Evolutionary conservation across 1,140 invertebrate genomes (phyloP).

Genomic region (Tribolium castaneum): DNA sequence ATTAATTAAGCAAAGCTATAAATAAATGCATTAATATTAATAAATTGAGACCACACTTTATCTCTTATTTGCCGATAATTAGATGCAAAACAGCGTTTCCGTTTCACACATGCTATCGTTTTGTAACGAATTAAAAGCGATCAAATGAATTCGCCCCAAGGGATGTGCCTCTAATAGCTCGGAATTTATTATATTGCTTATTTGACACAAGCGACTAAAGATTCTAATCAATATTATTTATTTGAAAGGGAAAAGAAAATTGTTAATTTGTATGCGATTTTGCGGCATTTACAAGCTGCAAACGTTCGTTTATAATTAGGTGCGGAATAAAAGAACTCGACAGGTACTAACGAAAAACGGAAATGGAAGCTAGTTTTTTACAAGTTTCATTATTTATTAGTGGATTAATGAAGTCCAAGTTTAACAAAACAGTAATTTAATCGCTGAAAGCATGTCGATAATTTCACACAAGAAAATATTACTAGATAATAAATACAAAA

Average conservation of each 20-base stretch:
- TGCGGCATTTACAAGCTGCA: background rate
- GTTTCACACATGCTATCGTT: slow-evolving; percentile 10
- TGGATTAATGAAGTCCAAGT: background rate
- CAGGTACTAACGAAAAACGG: background rate
- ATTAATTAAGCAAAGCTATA: slow-evolving; percentile 12
- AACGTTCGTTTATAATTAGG: background rate
- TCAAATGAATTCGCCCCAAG: background rate
- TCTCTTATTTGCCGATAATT: slow-evolving; percentile 8
- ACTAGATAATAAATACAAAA: no score
- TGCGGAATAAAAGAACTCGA: background rate
- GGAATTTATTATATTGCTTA: background rate
- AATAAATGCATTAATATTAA: slow-evolving; percentile 26
- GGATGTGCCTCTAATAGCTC: background rate
- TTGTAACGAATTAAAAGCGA: slow-evolving; percentile 9
- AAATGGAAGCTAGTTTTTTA: background rate
- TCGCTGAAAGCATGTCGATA: background rate
- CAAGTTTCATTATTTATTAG: background rate
- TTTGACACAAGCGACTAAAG: background rate
- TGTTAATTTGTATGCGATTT: background rate
- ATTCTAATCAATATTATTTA: background rate
- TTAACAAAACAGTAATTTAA: background rate
- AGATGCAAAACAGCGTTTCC: slow-evolving; percentile 31
- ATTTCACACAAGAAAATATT: no score
- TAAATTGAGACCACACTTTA: slow-evolving; percentile 14
- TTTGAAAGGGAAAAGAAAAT: background rate